Evolutionary conservation across 64 coral and sea anemone species (phyloP).

Genomic region (Actinia tenebrosa): DNA sequence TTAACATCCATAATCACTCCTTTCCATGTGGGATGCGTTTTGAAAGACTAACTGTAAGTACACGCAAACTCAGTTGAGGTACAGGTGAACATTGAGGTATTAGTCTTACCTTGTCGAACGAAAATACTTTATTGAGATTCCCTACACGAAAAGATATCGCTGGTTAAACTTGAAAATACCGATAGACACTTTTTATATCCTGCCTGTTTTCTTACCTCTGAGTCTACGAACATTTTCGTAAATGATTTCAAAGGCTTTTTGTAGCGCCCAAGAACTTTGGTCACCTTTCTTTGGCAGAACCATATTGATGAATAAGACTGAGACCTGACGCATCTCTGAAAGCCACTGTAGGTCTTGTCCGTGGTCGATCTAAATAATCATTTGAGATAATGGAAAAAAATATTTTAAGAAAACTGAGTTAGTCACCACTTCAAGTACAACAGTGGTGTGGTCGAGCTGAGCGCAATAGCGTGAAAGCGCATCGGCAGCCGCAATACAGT

Average conservation of each 20-base stretch:
- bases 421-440: too few species aligned
- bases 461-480: too few species aligned
- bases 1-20: too few species aligned
- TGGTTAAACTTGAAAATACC: neutral
- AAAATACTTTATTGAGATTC: constrained; percentile 95
- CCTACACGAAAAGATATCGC: constrained; percentile 34
- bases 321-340: constrained; percentile 95
- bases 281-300: constrained; percentile 58
- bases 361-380: constrained; percentile 76
- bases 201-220: constrained; percentile 52
- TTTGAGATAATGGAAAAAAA: neutral
- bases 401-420: too few species aligned
- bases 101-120: constrained; percentile 86
- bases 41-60: too few species aligned
- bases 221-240: constrained; percentile 65
- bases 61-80: too few species aligned
- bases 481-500: too few species aligned
- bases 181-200: neutral
- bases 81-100: too few species aligned
- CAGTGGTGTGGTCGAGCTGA: too few species aligned
- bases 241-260: constrained; percentile 95
- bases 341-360: constrained; percentile 92
- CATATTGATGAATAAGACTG: constrained; percentile 97
- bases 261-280: constrained; percentile 59
- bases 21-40: too few species aligned